phyloP scores from a whole-genome alignment of 2,797 vertebrate species.

The Carapus acus region DNA sequence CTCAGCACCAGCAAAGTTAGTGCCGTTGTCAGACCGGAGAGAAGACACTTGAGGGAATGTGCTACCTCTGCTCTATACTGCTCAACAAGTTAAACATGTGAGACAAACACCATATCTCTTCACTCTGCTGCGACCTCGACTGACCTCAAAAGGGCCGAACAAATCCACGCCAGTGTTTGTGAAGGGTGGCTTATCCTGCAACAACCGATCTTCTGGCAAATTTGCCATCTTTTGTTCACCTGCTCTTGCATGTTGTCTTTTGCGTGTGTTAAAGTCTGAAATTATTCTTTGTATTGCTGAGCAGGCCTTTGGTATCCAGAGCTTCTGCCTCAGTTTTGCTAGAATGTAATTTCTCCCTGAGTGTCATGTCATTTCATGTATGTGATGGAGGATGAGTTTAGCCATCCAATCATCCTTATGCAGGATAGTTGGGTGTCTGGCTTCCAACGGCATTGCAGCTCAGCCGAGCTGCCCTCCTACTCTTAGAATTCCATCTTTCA shows the following conservation, averaged over 20 bases:
- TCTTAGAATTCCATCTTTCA: slow-evolving; percentile 2
- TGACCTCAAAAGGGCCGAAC: background rate
- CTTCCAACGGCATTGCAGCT: background rate
- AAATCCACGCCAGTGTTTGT: background rate
- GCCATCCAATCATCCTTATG: slow-evolving; percentile 1
- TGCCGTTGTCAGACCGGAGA: slow-evolving; percentile 10
- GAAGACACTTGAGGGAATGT: slow-evolving; percentile 2
- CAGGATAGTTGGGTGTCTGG: slow-evolving; percentile 10
- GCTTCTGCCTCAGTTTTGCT: slow-evolving; percentile 1
- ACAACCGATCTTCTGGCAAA: background rate
- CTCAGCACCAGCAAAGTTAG: slow-evolving; percentile 10
- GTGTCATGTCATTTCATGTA: slow-evolving; percentile 8
- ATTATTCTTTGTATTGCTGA: background rate
- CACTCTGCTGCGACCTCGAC: background rate
- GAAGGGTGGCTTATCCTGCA: slow-evolving; percentile 1
- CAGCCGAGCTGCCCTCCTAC: background rate
- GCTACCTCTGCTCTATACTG: background rate
- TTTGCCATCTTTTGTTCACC: background rate
- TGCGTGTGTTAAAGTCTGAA: too few species aligned
- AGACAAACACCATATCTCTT: background rate
- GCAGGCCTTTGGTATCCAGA: slow-evolving; percentile 4
- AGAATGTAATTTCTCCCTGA: slow-evolving; percentile 11
- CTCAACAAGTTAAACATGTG: background rate
- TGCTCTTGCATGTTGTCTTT: background rate
- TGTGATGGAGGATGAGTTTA: slow-evolving; percentile 1